Percentiles rank a stretch among this genome's conserved stretches.
Conservation (phyloP, 2,797 vertebrate species). For the Falco concolor region DNA sequence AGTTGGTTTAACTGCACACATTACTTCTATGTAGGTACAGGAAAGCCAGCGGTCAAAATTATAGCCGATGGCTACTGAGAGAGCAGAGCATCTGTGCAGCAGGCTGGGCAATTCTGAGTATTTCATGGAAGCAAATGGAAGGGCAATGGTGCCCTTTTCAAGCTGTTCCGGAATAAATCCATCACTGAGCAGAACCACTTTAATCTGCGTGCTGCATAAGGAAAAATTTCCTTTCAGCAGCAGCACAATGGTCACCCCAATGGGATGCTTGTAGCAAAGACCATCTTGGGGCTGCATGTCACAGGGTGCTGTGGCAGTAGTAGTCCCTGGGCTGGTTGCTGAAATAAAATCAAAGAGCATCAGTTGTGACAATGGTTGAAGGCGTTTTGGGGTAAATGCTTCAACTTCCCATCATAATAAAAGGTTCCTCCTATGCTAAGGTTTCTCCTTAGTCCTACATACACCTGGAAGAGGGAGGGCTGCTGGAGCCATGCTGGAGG, state of each 20-base stretch:
- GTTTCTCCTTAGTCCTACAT: background rate
- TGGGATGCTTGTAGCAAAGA: background rate
- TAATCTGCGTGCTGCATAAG: background rate
- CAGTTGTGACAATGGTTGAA: background rate
- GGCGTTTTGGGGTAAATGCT: background rate
- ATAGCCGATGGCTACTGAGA: background rate
- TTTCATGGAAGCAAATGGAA: background rate
- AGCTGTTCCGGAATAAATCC: background rate
- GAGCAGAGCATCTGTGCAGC: fast-evolving
- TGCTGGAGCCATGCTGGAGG: background rate
- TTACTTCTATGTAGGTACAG: background rate
- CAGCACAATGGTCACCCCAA: background rate
- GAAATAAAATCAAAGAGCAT: background rate
- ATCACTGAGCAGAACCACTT: background rate
- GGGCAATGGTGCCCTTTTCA: background rate
- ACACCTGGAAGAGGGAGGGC: fast-evolving
- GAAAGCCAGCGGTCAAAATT: background rate
- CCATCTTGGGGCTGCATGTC: background rate
- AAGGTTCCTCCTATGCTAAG: background rate
- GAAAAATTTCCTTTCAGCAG: background rate
- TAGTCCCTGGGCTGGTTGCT: background rate
- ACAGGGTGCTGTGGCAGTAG: background rate
- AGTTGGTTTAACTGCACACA: background rate
- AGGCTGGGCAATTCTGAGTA: background rate
- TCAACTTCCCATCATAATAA: background rate